Conservation (phyloP, 2,797 vertebrate genomes). For the Peromyscus nudipes region DNA sequence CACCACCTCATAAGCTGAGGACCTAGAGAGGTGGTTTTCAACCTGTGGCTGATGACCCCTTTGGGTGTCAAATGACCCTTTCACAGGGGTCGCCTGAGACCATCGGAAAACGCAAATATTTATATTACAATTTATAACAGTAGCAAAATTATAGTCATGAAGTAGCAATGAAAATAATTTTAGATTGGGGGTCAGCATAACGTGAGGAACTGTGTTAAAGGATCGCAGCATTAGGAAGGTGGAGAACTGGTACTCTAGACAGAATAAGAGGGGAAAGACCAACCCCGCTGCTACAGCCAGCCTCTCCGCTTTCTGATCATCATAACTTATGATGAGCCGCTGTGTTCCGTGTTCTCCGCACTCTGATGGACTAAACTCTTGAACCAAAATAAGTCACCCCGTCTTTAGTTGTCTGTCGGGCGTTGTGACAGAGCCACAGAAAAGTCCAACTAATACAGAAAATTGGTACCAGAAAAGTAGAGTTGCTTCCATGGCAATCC, state of each 20-base stretch:
- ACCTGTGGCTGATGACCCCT: accelerated
- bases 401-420: not conserved
- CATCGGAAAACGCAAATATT: not conserved
- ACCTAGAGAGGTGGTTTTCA: not conserved
- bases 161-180: not conserved
- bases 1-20: not conserved
- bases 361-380: not conserved
- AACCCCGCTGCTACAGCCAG: too few species aligned
- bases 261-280: not conserved
- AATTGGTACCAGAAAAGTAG: not conserved
- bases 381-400: not conserved
- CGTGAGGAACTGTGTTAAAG: not conserved
- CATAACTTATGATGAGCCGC: not conserved
- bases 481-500: not conserved
- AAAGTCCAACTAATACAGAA: not conserved
- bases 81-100: not conserved
- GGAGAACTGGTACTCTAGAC: not conserved
- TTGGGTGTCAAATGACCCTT: not conserved
- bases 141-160: not conserved
- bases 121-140: not conserved
- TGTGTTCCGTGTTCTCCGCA: not conserved
- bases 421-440: not conserved
- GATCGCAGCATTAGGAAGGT: not conserved
- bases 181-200: not conserved
- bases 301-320: not conserved